These are phyloP conservation scores for Buceros bicornis DNA, from an alignment of 2,797 vertebrate species.

Conservation along the genomic window DNA sequence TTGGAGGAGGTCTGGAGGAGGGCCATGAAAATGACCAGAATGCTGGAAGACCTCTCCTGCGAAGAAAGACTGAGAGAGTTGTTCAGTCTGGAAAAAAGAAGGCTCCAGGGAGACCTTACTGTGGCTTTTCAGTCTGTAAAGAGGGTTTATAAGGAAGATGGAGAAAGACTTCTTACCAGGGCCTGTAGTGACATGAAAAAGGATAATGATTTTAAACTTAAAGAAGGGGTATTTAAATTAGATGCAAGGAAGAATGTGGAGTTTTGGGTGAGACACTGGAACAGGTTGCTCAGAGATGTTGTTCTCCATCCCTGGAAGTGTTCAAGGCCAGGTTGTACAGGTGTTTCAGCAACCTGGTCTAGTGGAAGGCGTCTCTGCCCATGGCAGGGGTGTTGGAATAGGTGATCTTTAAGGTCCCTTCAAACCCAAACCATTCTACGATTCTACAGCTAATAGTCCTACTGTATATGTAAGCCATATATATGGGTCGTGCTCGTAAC, in stretches of 20 bases:
- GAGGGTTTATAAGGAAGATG: neutral
- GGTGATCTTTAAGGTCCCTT: neutral
- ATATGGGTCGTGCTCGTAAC: fast-evolving
- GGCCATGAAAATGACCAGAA: too few relatives aligned
- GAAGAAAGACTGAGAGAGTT: too few relatives aligned
- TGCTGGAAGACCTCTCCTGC: too few relatives aligned
- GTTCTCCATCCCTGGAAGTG: neutral
- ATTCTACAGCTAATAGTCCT: neutral
- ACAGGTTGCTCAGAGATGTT: neutral
- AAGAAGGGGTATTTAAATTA: neutral
- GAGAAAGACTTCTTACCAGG: neutral
- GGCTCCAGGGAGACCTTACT: neutral
- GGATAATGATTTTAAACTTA: neutral
- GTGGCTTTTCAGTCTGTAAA: neutral
- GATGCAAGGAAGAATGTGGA: neutral
- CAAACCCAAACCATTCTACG: neutral
- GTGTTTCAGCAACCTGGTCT: neutral
- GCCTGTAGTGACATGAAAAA: neutral
- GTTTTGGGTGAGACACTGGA: neutral
- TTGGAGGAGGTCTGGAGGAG: too few relatives aligned
- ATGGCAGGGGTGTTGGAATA: fast-evolving
- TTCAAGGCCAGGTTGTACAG: neutral
- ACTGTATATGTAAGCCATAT: neutral
- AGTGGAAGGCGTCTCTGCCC: neutral
- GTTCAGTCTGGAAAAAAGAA: too few relatives aligned